Base-by-base conservation (phyloP, 2,888 invertebrate genomes). In the Pecten maximus region DNA sequence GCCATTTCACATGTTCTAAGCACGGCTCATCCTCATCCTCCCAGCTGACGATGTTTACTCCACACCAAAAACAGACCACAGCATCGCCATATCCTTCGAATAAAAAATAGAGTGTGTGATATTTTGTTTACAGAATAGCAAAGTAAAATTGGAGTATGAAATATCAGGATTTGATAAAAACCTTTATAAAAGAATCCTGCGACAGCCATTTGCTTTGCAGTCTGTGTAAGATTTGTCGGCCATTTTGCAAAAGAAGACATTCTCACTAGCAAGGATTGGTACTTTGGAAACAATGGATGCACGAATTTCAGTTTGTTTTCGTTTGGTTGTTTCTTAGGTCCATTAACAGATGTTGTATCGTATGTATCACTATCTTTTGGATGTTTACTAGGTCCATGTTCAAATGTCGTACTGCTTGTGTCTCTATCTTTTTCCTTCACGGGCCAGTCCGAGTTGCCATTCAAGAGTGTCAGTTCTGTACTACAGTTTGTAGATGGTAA, bases 101-200 rank as follows among this genome's bases (percentile, higher is more conserved):
- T 3, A 10, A 74, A 74, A 74, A n/a, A n/a, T n/a, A n/a, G n/a
- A n/a, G n/a, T n/a, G n/a, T n/a, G n/a, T n/a, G n/a, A n/a, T n/a
- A n/a, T n/a, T n/a, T 35, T 74, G 10, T 74, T 74, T 28, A 19
- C 23, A 54, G 19, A 6, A 54, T 6, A 74, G 8, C 28, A n/a
- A 28, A 50, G n/a, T 28, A 8, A 10, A 74, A 74, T 35, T 28
- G 35, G 8, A 2, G 10, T 4, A 35, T 12, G 6, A 74, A 35
- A 74, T 23, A 74, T 10, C 10, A 28, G 12, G 10, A 35, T 28
- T 74, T 35, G 16, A 74, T 28, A 35, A 35, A 12, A 74, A 74
- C 74, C 74, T 74, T 74, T 74, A 28, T 74, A 74, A 35, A 74
- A 74, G 74, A 74, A 74, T 74, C 74, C 74, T 10, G 74, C 74